phyloP scores from a whole-genome alignment of 2,888 invertebrate species.

The Kryphioiulus occultus region DNA sequence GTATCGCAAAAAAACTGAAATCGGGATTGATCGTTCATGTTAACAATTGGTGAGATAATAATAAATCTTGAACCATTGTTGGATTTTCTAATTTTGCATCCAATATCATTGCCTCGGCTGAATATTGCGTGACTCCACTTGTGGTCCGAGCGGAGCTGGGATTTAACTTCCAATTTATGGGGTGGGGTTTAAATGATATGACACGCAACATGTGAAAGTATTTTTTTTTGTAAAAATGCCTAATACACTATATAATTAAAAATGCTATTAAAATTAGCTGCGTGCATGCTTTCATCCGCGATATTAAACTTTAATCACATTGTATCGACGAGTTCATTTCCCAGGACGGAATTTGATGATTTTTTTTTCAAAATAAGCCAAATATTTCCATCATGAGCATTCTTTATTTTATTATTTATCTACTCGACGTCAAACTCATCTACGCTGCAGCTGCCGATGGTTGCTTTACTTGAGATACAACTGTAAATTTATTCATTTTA shows the following conservation, averaged over 20 bases:
- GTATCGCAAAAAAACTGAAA: background rate
- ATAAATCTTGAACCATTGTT: background rate
- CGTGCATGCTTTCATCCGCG: background rate
- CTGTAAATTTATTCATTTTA: no score
- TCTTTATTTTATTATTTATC: no score
- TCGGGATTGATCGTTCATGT: slow-evolving; percentile 2
- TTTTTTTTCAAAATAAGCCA: no score
- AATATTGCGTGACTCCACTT: background rate
- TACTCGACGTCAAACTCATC: no score
- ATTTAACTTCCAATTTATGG: background rate
- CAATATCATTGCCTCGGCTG: background rate
- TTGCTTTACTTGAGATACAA: no score
- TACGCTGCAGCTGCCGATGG: no score
- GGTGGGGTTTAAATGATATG: background rate
- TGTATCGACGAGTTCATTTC: no score
- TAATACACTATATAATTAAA: background rate
- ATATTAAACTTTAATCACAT: no score
- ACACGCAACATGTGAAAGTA: background rate
- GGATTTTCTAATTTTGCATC: background rate
- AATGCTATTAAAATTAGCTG: background rate
- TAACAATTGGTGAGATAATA: no score
- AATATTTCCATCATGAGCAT: no score
- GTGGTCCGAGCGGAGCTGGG: background rate
- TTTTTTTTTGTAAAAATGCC: background rate
- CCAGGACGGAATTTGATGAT: no score